phyloP scores from a whole-genome alignment of 1,140 invertebrate species.

The Zaprionus ghesquierei region DNA sequence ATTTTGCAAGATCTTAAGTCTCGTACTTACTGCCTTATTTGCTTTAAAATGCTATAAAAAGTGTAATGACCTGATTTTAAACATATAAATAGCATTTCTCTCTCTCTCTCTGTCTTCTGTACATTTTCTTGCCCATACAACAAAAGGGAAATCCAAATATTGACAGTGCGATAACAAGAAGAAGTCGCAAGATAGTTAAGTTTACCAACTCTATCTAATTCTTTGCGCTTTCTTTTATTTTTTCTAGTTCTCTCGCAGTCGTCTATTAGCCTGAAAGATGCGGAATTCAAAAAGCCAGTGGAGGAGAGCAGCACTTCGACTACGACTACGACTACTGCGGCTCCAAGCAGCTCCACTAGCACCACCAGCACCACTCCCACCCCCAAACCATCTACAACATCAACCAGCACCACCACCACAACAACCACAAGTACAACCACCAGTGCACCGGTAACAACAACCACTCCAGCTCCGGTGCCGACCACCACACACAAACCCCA shows the following conservation, averaged over 20 bases:
- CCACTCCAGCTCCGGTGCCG: conserved; percentile 52
- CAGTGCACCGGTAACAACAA: conserved; percentile 56
- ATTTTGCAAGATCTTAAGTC: too few species aligned
- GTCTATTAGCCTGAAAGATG: conserved; percentile 34
- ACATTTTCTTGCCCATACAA: too few species aligned
- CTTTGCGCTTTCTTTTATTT: neutral
- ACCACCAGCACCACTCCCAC: neutral
- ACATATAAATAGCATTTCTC: too few species aligned
- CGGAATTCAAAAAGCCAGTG: conserved; percentile 1
- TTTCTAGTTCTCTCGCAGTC: conserved; percentile 52
- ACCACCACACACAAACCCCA: conserved; percentile 64
- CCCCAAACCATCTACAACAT: neutral
- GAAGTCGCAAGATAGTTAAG: too few species aligned
- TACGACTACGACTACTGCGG: conserved; percentile 23
- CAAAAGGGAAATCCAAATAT: too few species aligned
- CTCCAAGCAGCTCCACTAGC: conserved; percentile 27
- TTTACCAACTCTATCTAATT: too few species aligned
- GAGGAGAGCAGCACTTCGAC: conserved; percentile 42
- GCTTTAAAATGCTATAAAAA: too few species aligned
- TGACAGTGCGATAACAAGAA: too few species aligned
- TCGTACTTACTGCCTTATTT: too few species aligned
- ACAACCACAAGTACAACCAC: conserved; percentile 36
- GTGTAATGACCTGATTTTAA: too few species aligned
- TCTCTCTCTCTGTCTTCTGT: too few species aligned
- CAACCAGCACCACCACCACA: conserved; percentile 24